phyloP scores from a whole-genome alignment of 2,888 invertebrate genomes.

The Thereva unica region DNA sequence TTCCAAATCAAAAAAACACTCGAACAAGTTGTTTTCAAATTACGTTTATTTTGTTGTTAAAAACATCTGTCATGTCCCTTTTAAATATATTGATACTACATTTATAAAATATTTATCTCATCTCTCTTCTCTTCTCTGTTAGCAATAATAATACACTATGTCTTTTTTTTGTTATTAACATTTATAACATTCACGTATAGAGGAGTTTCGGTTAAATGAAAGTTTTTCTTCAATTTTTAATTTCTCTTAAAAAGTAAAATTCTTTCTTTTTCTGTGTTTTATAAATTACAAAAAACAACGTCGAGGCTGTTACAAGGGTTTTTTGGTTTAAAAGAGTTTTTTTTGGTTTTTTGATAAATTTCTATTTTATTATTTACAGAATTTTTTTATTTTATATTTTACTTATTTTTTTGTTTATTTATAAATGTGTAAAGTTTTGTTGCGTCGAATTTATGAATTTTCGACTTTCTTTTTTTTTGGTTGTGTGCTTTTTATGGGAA shows the following conservation, averaged over 20 bases:
- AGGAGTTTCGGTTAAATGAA: constrained; percentile 17
- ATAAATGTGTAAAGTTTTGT: no score
- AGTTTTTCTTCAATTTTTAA: not conserved
- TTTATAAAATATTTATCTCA: constrained; percentile 27
- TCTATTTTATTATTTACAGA: no score
- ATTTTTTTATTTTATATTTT: no score
- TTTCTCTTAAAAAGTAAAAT: not conserved
- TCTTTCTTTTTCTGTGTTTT: constrained; percentile 10
- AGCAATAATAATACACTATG: constrained; percentile 7
- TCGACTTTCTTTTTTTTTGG: no score
- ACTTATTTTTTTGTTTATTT: no score
- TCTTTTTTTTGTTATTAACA: constrained; percentile 3
- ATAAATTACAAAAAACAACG: not conserved
- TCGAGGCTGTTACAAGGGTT: no score
- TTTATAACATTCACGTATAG: constrained; percentile 29
- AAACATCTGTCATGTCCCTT: constrained; percentile 22
- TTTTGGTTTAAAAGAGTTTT: no score
- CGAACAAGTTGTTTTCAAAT: not conserved
- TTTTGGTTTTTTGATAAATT: no score
- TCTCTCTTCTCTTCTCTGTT: not conserved
- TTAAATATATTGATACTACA: constrained; percentile 11
- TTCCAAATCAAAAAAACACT: no score
- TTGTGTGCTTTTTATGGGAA: no score
- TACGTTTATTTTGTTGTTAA: constrained; percentile 29
- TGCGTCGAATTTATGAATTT: no score